Evolutionary conservation across 92 coral and sea anemone species (phyloP).

Genomic region (Phymanthus crucifer): DNA sequence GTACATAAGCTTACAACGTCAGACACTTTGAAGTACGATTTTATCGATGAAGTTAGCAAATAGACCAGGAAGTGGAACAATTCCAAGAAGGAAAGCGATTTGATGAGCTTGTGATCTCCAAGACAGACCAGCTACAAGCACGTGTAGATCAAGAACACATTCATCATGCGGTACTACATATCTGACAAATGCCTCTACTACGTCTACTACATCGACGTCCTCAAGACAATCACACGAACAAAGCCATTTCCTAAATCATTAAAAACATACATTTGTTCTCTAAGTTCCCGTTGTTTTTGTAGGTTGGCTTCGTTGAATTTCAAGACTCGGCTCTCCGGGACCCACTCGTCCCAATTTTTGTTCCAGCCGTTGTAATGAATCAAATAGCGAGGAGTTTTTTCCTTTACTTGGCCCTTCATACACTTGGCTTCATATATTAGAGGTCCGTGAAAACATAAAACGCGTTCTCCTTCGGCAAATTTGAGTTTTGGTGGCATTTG

Average conservation of each 20-base stretch:
- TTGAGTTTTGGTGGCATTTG: constrained; percentile 95
- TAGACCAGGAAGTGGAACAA: neutral
- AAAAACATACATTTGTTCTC: constrained; percentile 69
- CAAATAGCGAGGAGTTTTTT: constrained; percentile 91
- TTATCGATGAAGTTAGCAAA: neutral
- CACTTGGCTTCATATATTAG: constrained; percentile 98
- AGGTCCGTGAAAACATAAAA: constrained; percentile 96
- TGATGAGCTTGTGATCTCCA: neutral
- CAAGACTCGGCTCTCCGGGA: constrained; percentile 93
- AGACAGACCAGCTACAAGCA: neutral
- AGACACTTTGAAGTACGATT: neutral
- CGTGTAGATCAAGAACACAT: neutral
- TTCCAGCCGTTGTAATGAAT: constrained; percentile 99
- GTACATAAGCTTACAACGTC: neutral
- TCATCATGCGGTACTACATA: neutral
- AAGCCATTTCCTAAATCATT: neutral
- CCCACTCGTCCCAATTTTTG: constrained; percentile 99
- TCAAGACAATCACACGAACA: neutral
- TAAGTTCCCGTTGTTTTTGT: constrained; percentile 87
- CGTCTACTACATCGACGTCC: neutral
- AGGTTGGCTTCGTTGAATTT: constrained; percentile 94
- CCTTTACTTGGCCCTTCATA: constrained; percentile 88
- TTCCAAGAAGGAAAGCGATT: neutral
- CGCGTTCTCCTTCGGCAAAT: constrained; percentile 98
- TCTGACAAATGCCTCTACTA: neutral